phyloP scores from a whole-genome alignment of 2,797 vertebrate genomes.

The Sebastes goodei region DNA sequence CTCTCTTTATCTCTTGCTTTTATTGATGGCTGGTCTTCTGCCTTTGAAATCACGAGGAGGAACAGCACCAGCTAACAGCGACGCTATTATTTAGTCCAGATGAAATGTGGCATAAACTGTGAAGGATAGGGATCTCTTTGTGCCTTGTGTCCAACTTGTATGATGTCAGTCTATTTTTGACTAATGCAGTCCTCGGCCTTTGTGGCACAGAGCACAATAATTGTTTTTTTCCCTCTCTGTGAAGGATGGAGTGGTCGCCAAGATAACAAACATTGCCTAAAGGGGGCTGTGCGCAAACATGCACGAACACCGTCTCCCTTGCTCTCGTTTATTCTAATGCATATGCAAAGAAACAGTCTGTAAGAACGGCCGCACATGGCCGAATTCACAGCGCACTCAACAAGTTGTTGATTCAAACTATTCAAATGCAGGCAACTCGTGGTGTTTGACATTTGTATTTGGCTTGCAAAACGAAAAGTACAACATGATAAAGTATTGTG shows the following conservation, averaged over 20 bases:
- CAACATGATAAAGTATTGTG: background rate
- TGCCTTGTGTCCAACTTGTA: slow-evolving; percentile 82
- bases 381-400: slow-evolving; percentile 16
- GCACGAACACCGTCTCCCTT: background rate
- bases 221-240: slow-evolving; percentile 62
- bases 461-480: background rate
- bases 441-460: background rate
- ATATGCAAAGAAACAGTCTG: slow-evolving; percentile 30
- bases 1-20: slow-evolving; percentile 23
- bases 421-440: background rate
- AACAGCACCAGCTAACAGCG: slow-evolving; percentile 55
- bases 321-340: slow-evolving; percentile 21
- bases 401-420: slow-evolving; percentile 7
- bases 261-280: slow-evolving; percentile 46
- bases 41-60: slow-evolving; percentile 51
- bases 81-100: slow-evolving; percentile 82
- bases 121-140: slow-evolving; percentile 85
- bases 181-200: slow-evolving; percentile 86
- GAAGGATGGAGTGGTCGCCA: slow-evolving; percentile 65
- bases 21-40: slow-evolving; percentile 43
- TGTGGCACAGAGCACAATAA: slow-evolving; percentile 75
- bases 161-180: slow-evolving; percentile 91
- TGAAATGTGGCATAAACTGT: slow-evolving; percentile 85
- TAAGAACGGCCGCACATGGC: slow-evolving; percentile 18
- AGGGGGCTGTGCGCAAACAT: slow-evolving; percentile 33